These are phyloP conservation scores for Axinella damicornis DNA, from an alignment of 37 sponge, comb jelly and placozoan genomes.

Conservation along the genomic window DNA sequence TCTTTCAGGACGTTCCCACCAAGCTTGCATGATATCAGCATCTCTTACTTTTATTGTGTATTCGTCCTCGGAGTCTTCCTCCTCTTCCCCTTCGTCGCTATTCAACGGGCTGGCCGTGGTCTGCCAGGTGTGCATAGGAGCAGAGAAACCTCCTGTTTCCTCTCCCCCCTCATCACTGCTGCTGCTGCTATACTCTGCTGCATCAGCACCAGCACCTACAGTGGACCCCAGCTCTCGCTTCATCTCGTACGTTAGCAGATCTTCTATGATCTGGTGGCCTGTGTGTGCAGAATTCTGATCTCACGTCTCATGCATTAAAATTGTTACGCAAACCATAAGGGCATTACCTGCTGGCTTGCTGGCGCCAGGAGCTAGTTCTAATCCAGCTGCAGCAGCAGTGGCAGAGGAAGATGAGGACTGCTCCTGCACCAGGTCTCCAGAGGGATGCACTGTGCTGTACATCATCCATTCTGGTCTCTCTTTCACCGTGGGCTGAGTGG, in stretches of 20 bases:
- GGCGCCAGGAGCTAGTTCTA: not conserved
- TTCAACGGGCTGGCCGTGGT: no score
- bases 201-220: not conserved
- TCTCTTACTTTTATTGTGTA: constrained; percentile 42
- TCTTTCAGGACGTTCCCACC: no score
- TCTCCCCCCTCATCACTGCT: constrained; percentile 39
- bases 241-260: constrained; percentile 57
- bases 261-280: constrained; percentile 63
- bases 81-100: constrained; percentile 18
- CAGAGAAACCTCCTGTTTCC: constrained; percentile 22
- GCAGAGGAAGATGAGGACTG: not conserved
- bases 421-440: not conserved
- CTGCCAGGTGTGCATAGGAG: not conserved
- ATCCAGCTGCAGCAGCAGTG: not conserved
- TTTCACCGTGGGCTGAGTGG: constrained; percentile 27
- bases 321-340: no score
- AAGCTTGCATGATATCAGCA: no score
- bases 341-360: no score
- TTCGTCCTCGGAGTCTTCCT: constrained; percentile 36
- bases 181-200: constrained; percentile 10
- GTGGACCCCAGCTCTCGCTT: not conserved
- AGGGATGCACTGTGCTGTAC: constrained; percentile 61
- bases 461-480: constrained; percentile 77
- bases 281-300: not conserved
- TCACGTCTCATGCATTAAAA: no score